Evolutionary conservation across 2,113 vertebrate genomes (phyloP).

Genomic region (Eonycteris spelaea): DNA sequence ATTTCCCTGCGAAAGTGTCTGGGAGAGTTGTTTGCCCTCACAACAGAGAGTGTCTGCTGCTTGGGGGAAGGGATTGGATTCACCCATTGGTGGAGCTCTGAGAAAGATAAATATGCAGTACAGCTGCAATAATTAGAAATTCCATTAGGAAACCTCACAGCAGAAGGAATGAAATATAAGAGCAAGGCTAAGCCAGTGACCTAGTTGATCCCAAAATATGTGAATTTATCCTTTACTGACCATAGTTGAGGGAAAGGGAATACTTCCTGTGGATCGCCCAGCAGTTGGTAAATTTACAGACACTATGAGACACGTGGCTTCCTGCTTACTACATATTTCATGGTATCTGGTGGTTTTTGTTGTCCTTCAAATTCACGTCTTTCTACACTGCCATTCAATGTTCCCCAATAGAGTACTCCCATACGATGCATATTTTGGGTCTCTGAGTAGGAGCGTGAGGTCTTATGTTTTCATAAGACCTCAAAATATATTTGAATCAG

Average conservation of each 20-base stretch:
- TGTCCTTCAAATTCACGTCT: background rate
- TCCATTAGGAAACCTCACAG: background rate
- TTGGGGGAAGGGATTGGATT: background rate
- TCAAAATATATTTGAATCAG: background rate
- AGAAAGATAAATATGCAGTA: background rate
- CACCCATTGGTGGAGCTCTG: background rate
- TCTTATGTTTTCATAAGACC: no score
- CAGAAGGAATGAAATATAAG: background rate
- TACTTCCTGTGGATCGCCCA: background rate
- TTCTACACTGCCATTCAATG: background rate
- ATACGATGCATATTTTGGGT: background rate
- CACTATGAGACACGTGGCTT: background rate
- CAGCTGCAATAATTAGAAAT: background rate
- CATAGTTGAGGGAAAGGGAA: background rate
- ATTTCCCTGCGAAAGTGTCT: background rate
- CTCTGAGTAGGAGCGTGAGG: background rate
- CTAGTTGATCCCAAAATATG: background rate
- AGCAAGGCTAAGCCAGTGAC: background rate
- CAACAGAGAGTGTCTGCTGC: background rate
- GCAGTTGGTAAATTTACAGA: background rate
- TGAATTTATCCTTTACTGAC: background rate
- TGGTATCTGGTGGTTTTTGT: background rate
- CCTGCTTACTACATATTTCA: background rate
- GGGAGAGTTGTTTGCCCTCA: background rate
- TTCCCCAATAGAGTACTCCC: background rate